These are phyloP conservation scores for Brachionus manjavacas DNA, from an alignment of 1,140 invertebrate genomes.

Conservation along the genomic window DNA sequence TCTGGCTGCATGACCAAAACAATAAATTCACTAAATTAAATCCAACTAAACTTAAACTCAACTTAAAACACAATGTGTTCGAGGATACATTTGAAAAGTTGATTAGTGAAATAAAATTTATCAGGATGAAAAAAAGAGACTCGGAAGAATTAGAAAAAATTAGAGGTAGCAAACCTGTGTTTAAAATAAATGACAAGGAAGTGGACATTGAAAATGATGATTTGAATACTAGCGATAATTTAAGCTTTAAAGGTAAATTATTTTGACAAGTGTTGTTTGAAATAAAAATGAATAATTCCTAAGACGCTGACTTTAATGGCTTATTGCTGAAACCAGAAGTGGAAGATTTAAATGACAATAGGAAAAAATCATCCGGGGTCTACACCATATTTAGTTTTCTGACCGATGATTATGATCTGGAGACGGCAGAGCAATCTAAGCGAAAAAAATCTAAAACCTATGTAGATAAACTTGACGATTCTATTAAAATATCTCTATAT, in stretches of 20 bases:
- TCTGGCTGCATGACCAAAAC: background rate
- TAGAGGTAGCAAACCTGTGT: background rate
- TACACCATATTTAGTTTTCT: constrained; percentile 3
- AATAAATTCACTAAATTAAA: background rate
- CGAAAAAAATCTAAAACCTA: background rate
- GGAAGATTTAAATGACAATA: background rate
- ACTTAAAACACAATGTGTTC: background rate
- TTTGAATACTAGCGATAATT: background rate
- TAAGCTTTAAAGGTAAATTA: background rate
- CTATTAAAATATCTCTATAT: background rate
- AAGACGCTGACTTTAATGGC: background rate
- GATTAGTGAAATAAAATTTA: background rate
- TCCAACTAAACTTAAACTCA: background rate
- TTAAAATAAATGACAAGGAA: background rate
- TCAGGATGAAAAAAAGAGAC: background rate
- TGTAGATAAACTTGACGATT: background rate
- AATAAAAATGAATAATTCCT: background rate
- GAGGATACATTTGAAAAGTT: background rate
- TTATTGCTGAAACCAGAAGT: background rate
- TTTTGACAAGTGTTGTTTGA: background rate
- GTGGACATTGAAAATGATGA: background rate
- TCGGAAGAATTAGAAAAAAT: background rate
- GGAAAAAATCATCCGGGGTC: constrained; percentile 9
- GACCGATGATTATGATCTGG: background rate
- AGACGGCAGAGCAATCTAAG: background rate